These are phyloP conservation scores for Drosophila nigricruria DNA, from an alignment of 2,888 invertebrate species.

Conservation along the genomic window DNA sequence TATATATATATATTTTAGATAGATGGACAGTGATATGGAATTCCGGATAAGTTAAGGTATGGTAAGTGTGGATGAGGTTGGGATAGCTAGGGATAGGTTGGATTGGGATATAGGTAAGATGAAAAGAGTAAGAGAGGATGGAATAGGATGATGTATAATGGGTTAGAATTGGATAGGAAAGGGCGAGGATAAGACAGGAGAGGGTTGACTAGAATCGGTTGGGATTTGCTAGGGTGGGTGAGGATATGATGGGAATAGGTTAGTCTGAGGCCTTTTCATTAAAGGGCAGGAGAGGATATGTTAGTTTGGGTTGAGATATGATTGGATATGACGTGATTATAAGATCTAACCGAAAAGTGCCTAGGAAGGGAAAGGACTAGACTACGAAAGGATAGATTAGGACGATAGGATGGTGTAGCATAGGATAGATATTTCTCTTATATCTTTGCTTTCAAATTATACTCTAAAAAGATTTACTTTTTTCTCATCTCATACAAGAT, in stretches of 20 bases:
- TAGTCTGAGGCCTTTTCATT: too few species aligned
- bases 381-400: too few species aligned
- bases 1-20: neutral
- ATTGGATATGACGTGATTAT: too few species aligned
- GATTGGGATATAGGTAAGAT: too few species aligned
- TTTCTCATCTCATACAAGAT: constrained; percentile 1
- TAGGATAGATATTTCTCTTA: too few species aligned
- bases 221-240: neutral
- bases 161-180: neutral
- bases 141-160: neutral
- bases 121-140: neutral
- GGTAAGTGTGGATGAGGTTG: neutral
- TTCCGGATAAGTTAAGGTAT: neutral
- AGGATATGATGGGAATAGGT: neutral
- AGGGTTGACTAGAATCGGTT: neutral
- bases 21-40: neutral
- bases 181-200: neutral
- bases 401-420: too few species aligned
- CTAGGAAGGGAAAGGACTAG: neutral
- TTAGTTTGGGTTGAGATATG: neutral
- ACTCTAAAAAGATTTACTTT: neutral
- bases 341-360: neutral
- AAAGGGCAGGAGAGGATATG: neutral
- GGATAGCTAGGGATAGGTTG: neutral
- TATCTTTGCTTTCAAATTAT: too few species aligned